Base-by-base conservation (phyloP, 1,140 invertebrate genomes). In the Drosophila athabasca region DNA sequence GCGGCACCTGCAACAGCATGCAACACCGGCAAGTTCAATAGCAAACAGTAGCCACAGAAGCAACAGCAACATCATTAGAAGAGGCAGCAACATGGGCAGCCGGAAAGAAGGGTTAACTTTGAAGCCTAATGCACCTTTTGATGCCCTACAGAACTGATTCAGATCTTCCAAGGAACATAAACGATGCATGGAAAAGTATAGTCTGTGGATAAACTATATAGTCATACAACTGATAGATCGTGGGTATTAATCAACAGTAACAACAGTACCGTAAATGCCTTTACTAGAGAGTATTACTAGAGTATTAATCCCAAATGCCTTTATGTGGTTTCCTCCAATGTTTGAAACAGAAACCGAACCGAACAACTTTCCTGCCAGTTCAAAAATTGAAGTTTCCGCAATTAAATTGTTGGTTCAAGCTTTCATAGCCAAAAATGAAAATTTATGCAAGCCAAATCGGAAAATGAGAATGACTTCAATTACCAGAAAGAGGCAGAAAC, bases 321-420 rank as follows among this genome's bases (percentile, higher is more conserved):
- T 22, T 52, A 44, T 66, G 46, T n/a, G 46, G 60, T 17, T 55
- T 49, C 3, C 9, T 19, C 17, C 13, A 22, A 35, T 35, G 15
- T n/a, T 29, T 39, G 22, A 62, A 65, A 26, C 9, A 50, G 24
- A 2, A n/a, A 55, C 17, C 19, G 35, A n/a, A 55, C 17, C 19
- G 35, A n/a, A 50, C 17, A 69, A 69, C 51, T 69, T 58, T 2
- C 26, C 13, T 1, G 19, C 24, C 49, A 43, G 70, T 15, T 39
- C 45, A 15, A 17, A 22, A 8, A 11, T 15, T 49, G 26, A 35
- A 24, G 31, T 65, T 26, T 11, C n/a, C 26, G 66, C 83, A 83
- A 88, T 82, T 79, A 75, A 83, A 79, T 72, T 68, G 75, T 62
- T 52, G 69, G 50, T 73, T 76, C 62, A 82, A 68, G 57, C 71